Percentiles rank a stretch among this genome's conserved stretches.
Conservation (phyloP, 2,797 vertebrate species). For the Hephaestus fuliginosus region DNA sequence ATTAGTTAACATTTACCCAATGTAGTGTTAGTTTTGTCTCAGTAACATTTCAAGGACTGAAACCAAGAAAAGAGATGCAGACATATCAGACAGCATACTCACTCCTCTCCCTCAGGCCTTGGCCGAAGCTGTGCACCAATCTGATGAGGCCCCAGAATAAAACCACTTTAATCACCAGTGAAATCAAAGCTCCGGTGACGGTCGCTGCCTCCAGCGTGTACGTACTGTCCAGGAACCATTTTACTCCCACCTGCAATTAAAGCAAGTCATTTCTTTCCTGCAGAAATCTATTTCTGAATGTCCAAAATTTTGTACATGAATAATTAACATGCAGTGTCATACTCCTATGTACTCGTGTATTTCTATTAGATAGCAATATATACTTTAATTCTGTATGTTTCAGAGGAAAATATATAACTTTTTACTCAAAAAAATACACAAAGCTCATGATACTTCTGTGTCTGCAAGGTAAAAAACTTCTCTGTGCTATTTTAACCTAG, state of each 20-base stretch:
- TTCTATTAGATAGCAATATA: not conserved
- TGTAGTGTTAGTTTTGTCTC: conserved; percentile 7
- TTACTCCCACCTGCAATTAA: conserved; percentile 77
- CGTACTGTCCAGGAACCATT: conserved; percentile 81
- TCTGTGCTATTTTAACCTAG: not conserved
- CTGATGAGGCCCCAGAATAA: conserved; percentile 85
- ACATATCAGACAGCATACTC: conserved; percentile 64
- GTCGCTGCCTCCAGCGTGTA: conserved; percentile 87
- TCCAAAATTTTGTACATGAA: not conserved
- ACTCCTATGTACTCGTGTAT: not conserved
- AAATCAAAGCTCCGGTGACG: conserved; percentile 84
- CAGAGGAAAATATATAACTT: not conserved
- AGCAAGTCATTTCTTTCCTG: conserved; percentile 2
- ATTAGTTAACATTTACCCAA: not conserved
- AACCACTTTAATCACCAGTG: conserved; percentile 87
- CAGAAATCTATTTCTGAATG: not conserved
- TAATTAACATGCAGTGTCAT: not conserved
- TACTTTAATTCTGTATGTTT: not conserved
- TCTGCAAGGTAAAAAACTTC: not conserved
- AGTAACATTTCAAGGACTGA: not conserved
- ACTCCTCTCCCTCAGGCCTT: conserved; percentile 90
- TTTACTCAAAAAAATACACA: not conserved
- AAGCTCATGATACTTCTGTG: not conserved
- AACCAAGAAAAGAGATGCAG: not conserved
- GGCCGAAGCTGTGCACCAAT: conserved; percentile 88